Evolutionary conservation across 2,888 invertebrate genomes (phyloP).

Genomic region (Phyto melanocephala): DNA sequence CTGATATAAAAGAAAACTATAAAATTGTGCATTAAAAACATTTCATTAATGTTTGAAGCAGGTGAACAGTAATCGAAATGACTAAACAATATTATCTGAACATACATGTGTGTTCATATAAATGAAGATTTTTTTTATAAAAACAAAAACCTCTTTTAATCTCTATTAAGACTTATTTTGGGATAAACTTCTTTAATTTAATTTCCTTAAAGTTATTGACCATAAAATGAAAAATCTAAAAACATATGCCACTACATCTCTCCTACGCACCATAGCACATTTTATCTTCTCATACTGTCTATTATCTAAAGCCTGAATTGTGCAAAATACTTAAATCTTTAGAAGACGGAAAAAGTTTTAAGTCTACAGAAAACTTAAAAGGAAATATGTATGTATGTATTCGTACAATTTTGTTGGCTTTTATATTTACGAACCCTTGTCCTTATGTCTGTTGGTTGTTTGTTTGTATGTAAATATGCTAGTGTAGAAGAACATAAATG

Average conservation of each 20-base stretch:
- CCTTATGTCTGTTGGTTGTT: not conserved
- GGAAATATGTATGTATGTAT: not conserved
- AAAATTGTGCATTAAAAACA: too few relatives aligned
- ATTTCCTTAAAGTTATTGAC: not conserved
- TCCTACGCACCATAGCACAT: not conserved
- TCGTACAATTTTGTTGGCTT: not conserved
- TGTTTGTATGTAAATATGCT: not conserved
- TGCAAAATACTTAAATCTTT: conserved; percentile 6
- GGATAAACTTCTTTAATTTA: not conserved
- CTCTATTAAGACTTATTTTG: too few relatives aligned
- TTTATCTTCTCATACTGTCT: not conserved
- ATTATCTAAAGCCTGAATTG: not conserved
- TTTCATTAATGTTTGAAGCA: too few relatives aligned
- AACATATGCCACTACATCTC: not conserved
- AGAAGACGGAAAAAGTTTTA: not conserved
- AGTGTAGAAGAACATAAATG: not conserved
- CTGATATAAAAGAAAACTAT: too few relatives aligned
- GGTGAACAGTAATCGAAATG: too few relatives aligned
- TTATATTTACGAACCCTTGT: not conserved
- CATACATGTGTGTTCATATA: too few relatives aligned
- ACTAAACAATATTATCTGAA: too few relatives aligned
- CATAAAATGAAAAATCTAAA: not conserved
- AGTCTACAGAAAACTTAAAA: not conserved
- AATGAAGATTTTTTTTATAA: too few relatives aligned
- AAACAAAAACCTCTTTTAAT: too few relatives aligned